These are phyloP conservation scores for Prionailurus viverrinus DNA, from an alignment of 2,113 vertebrate genomes.

Conservation along the genomic window DNA sequence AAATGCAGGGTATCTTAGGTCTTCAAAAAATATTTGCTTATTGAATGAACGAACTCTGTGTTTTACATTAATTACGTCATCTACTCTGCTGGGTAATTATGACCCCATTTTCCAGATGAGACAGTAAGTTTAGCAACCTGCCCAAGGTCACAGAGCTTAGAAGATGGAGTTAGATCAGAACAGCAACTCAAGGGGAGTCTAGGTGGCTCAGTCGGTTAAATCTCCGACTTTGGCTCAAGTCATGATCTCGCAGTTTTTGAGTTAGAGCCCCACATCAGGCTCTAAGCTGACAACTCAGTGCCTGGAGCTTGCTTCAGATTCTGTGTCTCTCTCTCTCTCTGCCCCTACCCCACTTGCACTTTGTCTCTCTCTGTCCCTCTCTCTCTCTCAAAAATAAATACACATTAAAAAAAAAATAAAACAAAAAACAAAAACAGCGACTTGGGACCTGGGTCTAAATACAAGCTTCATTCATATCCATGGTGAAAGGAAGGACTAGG, in stretches of 20 bases:
- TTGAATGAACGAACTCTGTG: background rate
- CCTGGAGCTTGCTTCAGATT: no score
- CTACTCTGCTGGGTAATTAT: background rate
- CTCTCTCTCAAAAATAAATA: no score
- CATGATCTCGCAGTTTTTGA: no score
- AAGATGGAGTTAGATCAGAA: background rate
- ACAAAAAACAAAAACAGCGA: background rate
- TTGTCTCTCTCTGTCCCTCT: no score
- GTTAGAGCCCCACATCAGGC: no score
- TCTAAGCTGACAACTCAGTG: no score
- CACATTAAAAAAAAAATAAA: no score
- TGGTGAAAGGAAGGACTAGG: background rate
- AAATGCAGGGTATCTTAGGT: background rate
- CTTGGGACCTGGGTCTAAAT: background rate
- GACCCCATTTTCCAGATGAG: background rate
- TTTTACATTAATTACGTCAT: background rate
- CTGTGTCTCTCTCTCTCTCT: no score
- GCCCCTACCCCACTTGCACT: no score
- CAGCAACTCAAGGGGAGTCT: background rate
- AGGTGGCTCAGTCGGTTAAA: no score
- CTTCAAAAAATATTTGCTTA: background rate
- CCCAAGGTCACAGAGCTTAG: background rate
- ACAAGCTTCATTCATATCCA: background rate
- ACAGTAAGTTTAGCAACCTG: background rate
- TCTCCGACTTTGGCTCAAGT: no score